Base-by-base conservation (phyloP, 2,888 invertebrate species). In the Erpobdella octoculata region DNA sequence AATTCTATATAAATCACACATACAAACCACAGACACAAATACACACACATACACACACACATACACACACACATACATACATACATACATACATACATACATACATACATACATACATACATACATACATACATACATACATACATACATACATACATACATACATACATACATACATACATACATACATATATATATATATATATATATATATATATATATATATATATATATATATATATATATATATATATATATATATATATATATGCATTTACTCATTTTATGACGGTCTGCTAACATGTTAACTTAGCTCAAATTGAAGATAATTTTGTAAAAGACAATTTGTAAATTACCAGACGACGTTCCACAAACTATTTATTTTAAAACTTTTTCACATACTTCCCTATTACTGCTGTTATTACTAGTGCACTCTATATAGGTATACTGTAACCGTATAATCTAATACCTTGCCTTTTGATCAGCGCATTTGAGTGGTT, bases 221-320 rank as follows among this genome's bases (percentile, higher is more conserved):
- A 58, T 69, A 61, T 62, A 25, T 62, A 38, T 72, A 31, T 72
- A 33, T 72, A 41, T 71, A 36, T 66, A 38, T 71, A 46, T 66
- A 38, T 71, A 33, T 71, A 36, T 71, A 67, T 66, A 46, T 65
- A 70, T 70, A 59, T 38, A 70, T 70, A 31, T 61, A 59, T 70
- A 37, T 61, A 59, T 70, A 59, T 33, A 48, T 66, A 41, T n/a
- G n/a, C 12, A 41, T n/a, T 15, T 41, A 41, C 46, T 15, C 25
- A 21, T 33, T 71, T 28, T 28, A 66, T 66, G 28, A 31, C 46
- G 65, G 31, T 46, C 18, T 65, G 61, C 28, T 37, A 35, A 38
- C 61, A 62, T 61, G 8, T 61, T 35, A 1, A 25, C 25, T 36
- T n/a, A n/a, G n/a, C n/a, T n/a, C n/a, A n/a, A n/a, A n/a, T n/a